Conservation (phyloP, 1,140 invertebrate species). For the Triops longicaudatus region DNA sequence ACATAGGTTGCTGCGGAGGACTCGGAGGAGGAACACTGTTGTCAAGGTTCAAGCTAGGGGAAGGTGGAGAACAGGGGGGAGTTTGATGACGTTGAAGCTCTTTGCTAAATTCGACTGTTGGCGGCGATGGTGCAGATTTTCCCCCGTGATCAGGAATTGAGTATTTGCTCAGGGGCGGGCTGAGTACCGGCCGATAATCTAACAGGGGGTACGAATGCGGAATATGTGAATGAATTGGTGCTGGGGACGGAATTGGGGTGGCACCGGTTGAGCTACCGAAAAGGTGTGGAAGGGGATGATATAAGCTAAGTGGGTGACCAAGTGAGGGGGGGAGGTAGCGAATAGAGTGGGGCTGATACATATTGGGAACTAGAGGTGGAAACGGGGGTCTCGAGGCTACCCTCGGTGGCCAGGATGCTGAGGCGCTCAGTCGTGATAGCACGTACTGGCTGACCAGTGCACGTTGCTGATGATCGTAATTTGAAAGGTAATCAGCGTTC, state of each 20-base stretch:
- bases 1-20: constrained; percentile 42
- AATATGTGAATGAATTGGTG: background rate
- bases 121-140: background rate
- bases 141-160: background rate
- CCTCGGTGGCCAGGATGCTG: constrained; percentile 26
- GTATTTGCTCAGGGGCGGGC: background rate
- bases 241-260: background rate
- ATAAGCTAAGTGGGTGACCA: constrained; percentile 4
- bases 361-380: constrained; percentile 27
- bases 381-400: constrained; percentile 23
- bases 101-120: background rate
- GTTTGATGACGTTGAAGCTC: background rate
- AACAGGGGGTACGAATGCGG: background rate
- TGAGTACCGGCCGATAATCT: background rate
- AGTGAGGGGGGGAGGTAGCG: constrained; percentile 31
- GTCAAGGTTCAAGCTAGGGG: constrained; percentile 25
- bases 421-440: constrained; percentile 23
- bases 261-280: background rate
- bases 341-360: constrained; percentile 28
- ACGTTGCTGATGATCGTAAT: background rate
- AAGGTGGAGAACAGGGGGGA: background rate
- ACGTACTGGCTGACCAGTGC: background rate
- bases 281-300: background rate
- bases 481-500: background rate
- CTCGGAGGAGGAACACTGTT: constrained; percentile 33